Conservation (phyloP, 92 coral and sea anemone species). For the Micromussa lordhowensis region DNA sequence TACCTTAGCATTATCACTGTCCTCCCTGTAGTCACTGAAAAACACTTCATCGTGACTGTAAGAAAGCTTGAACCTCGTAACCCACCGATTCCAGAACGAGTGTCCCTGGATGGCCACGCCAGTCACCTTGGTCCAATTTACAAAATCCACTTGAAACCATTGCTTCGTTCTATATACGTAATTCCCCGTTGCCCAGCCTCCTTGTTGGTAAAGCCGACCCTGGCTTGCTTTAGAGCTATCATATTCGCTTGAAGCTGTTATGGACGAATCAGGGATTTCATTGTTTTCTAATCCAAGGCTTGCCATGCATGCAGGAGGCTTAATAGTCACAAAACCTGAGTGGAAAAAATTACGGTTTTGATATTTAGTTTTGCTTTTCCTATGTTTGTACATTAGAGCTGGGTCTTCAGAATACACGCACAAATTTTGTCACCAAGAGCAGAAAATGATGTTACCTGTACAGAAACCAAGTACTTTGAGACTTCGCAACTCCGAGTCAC, state of each 20-base stretch:
- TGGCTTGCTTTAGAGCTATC: background rate
- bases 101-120: slow-evolving; percentile 39
- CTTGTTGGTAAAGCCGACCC: slow-evolving; percentile 28
- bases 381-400: too few relatives aligned
- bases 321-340: background rate
- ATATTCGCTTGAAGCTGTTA: slow-evolving; percentile 5
- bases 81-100: background rate
- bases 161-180: background rate
- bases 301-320: background rate
- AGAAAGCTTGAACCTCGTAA: slow-evolving; percentile 7
- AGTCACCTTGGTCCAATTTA: background rate
- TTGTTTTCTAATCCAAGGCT: slow-evolving; percentile 27
- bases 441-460: too few relatives aligned
- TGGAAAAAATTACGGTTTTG: background rate
- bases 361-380: too few relatives aligned
- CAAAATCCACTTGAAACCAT: slow-evolving; percentile 41
- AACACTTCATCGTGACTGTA: slow-evolving; percentile 37
- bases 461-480: too few relatives aligned
- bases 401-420: background rate
- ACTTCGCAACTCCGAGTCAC: too few relatives aligned
- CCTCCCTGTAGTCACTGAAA: background rate
- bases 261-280: slow-evolving; percentile 31
- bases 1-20: background rate
- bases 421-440: too few relatives aligned
- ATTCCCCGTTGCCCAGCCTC: too few relatives aligned